Base-by-base conservation (phyloP, 1,140 invertebrate species). In the Pogonognathellus flavescens region DNA sequence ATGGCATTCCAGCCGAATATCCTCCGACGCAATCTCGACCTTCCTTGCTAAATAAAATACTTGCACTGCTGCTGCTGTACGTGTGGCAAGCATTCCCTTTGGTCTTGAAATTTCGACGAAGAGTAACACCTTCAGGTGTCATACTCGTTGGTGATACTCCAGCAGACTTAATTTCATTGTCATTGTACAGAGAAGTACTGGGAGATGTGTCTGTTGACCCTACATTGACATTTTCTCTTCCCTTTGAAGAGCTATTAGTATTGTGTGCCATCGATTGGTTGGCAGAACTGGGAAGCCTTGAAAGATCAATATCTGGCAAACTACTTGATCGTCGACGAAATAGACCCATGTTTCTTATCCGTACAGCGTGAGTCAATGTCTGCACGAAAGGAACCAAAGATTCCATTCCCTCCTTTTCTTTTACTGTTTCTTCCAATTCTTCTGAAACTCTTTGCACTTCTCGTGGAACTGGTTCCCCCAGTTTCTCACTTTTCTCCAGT, bases 301-400 rank as follows among this genome's bases (percentile, higher is more conserved):
- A 76, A 31, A 76, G 31, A 83, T 86, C 87, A 81, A 88, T 86
- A 85, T 87, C 86, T 60, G 87, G 87, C 20, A 88, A 76, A 25
- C 85, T 86, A 31, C 72, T 86, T 52, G 83, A 87, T 25, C 86
- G 82, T 80, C 86, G 86, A 53, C 86, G 86, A 66, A 84, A 20
- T 13, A 87, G 62, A 83, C 80, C 76, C 25, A 55, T 14, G 49
- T 66, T 80, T 62, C 41, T 82, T 62, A 59, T 49, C 60, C 31
- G 55, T 22, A 18, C 70, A 1, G 62, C 62, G 11, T 81, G 70
- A 76, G 70, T 76, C 70, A 76, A 49, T 76, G 70, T 76, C 9
- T 76, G 70, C 16, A 20, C 70, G 41, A 49, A 3, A n/a, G 66
- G 25, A 41, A 10, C 41, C 16, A 49, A 72, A 18, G 66, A 41